Evolutionary conservation across 2,113 vertebrate genomes (phyloP).

Genomic region (Sceloporus undulatus): DNA sequence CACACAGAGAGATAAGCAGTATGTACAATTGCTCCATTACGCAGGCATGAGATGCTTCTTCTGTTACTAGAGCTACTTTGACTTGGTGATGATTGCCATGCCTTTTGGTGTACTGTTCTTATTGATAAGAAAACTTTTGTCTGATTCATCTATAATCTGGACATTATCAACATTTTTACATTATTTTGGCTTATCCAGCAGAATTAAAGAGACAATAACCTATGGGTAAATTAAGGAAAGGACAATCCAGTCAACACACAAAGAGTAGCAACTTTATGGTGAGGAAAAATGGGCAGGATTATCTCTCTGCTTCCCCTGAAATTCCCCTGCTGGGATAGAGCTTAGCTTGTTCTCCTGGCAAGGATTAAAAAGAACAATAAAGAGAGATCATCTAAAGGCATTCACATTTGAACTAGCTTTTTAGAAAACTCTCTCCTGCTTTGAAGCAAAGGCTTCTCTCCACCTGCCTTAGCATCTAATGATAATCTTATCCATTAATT

Average conservation of each 20-base stretch:
- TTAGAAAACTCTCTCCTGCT: constrained; percentile 29
- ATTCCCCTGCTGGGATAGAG: constrained; percentile 50
- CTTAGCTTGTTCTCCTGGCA: constrained; percentile 60
- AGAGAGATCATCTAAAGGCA: constrained; percentile 49
- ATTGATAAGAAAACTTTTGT: not conserved
- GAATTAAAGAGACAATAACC: constrained; percentile 8
- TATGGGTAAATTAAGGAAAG: not conserved
- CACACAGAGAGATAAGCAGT: not conserved
- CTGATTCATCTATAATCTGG: not conserved
- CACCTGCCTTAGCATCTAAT: constrained; percentile 42
- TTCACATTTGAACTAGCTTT: constrained; percentile 53
- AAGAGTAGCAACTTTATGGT: constrained; percentile 45
- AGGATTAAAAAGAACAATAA: constrained; percentile 42
- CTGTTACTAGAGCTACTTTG: not conserved
- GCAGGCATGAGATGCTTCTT: not conserved
- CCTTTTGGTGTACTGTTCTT: no score
- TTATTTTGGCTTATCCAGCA: not conserved
- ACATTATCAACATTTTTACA: not conserved
- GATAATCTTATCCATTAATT: constrained; percentile 64
- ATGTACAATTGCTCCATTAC: not conserved
- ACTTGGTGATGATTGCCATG: no score
- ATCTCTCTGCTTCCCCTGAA: constrained; percentile 48
- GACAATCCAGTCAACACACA: not conserved
- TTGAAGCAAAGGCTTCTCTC: constrained; percentile 53
- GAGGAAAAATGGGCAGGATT: constrained; percentile 60